These are phyloP conservation scores for Thamnophis sirtalis DNA, from an alignment of 2,113 vertebrate species.

Conservation along the genomic window DNA sequence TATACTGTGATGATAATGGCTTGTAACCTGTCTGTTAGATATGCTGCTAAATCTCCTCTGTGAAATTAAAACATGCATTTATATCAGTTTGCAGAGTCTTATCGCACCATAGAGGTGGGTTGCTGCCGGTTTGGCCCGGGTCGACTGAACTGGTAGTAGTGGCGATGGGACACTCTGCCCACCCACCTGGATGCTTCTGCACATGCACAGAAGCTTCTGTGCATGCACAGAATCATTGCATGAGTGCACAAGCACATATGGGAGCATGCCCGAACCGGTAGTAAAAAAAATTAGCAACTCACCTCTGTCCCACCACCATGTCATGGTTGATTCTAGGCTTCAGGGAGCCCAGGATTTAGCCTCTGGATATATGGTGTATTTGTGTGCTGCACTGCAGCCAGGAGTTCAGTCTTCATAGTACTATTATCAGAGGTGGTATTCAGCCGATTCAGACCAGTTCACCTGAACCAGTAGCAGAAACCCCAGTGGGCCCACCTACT, in stretches of 20 bases:
- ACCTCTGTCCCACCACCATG: neutral
- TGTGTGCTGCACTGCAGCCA: neutral
- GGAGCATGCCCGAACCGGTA: no score
- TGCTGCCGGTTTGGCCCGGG: no score
- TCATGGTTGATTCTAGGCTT: neutral
- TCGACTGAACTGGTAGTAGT: no score
- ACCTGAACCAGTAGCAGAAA: no score
- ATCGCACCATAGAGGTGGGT: neutral
- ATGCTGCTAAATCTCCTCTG: conserved; percentile 30
- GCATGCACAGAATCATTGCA: no score
- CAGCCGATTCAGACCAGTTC: no score
- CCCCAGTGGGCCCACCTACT: no score
- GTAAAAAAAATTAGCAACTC: no score
- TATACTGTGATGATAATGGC: conserved; percentile 33
- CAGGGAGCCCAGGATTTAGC: neutral
- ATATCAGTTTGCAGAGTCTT: neutral
- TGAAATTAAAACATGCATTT: conserved; percentile 22
- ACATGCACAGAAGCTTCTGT: no score
- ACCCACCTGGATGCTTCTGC: no score
- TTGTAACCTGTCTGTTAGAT: conserved; percentile 37
- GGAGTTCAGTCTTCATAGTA: neutral
- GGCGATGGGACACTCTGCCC: no score
- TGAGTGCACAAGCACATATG: no score
- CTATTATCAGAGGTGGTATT: neutral
- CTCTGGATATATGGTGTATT: neutral